These are phyloP conservation scores for Malachius bipustulatus DNA, from an alignment of 2,888 invertebrate species.

Conservation along the genomic window DNA sequence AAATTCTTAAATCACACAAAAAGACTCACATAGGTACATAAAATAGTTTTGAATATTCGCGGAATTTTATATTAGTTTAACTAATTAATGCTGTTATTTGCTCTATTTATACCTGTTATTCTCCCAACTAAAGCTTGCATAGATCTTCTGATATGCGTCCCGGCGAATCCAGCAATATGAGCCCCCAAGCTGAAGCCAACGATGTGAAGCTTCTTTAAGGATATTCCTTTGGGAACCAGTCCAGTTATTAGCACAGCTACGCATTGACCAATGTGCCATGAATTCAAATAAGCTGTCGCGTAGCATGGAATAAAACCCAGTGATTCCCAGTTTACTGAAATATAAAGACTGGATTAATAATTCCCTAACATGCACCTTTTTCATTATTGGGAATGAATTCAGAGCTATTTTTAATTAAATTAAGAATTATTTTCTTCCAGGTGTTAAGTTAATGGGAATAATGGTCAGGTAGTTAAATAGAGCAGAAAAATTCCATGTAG, in stretches of 20 bases:
- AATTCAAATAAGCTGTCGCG: conserved; percentile 44
- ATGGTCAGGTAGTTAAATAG: too few species aligned
- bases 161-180: conserved; percentile 40
- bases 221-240: conserved; percentile 31
- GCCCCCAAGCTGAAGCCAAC: conserved; percentile 50
- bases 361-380: too few species aligned
- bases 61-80: too few species aligned
- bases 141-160: conserved; percentile 27
- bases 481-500: too few species aligned
- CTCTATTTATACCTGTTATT: conserved; percentile 40
- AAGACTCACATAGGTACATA: too few species aligned
- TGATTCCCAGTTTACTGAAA: conserved; percentile 44
- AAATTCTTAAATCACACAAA: too few species aligned
- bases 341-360: conserved; percentile 2
- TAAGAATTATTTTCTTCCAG: too few species aligned
- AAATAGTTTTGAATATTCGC: too few species aligned
- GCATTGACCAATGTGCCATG: conserved; percentile 47
- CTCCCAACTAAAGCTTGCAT: conserved; percentile 29
- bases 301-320: conserved; percentile 43
- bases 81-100: too few species aligned
- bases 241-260: conserved; percentile 38
- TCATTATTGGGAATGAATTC: too few species aligned
- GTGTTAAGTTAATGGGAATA: too few species aligned
- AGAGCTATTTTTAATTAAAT: too few species aligned
- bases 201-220: conserved; percentile 37